A percentile compares a stretch with the other conserved stretches of the same genome.
Evolutionary conservation across 1,140 invertebrate genomes (phyloP).

Genomic region (Vanessa atalanta): DNA sequence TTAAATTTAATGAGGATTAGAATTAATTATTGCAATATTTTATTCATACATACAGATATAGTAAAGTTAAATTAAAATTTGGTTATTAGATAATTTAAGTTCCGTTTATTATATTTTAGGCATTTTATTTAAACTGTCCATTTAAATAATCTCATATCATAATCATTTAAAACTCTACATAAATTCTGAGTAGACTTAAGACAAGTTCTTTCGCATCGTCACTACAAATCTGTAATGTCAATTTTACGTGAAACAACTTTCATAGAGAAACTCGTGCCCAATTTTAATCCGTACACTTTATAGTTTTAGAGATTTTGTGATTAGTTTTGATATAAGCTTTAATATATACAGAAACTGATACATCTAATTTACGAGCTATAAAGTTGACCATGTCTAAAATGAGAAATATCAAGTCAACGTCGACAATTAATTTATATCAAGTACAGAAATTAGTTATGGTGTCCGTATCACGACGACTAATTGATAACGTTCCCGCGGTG

Average conservation of each 20-base stretch:
- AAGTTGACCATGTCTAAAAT: neutral
- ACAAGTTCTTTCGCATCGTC: neutral
- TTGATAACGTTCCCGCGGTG: constrained; percentile 31
- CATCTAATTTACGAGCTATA: neutral
- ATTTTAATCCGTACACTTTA: neutral
- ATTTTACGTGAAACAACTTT: neutral
- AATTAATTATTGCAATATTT: too few relatives aligned
- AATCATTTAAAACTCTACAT: neutral
- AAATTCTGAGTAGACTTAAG: neutral
- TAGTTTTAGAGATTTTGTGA: neutral
- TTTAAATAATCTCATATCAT: too few relatives aligned
- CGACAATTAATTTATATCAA: constrained; percentile 18
- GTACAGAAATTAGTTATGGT: constrained; percentile 23
- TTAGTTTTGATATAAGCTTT: neutral
- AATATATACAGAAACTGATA: constrained; percentile 1
- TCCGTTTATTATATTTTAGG: too few relatives aligned
- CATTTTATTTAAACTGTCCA: too few relatives aligned
- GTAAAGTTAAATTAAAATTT: too few relatives aligned
- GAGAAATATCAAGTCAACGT: neutral
- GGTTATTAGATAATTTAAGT: too few relatives aligned
- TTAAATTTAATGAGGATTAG: too few relatives aligned
- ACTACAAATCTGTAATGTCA: neutral
- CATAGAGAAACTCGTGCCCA: neutral
- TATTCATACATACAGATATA: too few relatives aligned
- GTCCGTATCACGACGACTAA: constrained; percentile 28